These are phyloP conservation scores for Pseudorhombus dupliciocellatus DNA, from an alignment of 2,113 vertebrate species.

Conservation along the genomic window DNA sequence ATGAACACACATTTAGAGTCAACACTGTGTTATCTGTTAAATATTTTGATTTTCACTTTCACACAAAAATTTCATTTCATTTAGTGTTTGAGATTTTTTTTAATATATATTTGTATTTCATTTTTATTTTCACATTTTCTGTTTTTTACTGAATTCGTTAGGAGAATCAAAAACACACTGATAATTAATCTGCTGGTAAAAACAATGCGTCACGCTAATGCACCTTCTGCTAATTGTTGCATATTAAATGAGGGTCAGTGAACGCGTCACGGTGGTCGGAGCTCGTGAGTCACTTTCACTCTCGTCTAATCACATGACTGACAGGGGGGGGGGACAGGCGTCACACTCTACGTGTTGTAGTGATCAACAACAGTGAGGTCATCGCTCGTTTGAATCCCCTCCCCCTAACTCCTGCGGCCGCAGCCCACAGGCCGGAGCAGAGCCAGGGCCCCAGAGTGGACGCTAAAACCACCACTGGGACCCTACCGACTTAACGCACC, in stretches of 20 bases:
- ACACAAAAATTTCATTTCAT: background rate
- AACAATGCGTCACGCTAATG: conserved; percentile 8
- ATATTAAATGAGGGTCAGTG: conserved; percentile 21
- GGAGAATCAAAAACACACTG: too few relatives aligned
- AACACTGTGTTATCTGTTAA: background rate
- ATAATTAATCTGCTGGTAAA: background rate
- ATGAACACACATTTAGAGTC: background rate
- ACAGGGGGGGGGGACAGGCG: conserved; percentile 15
- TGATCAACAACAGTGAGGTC: conserved; percentile 1
- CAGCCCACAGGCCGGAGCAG: too few relatives aligned
- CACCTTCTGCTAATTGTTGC: conserved; percentile 6
- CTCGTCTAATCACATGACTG: conserved; percentile 61
- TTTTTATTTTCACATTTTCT: too few relatives aligned
- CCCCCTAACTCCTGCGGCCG: too few relatives aligned
- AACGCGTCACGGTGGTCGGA: conserved; percentile 39
- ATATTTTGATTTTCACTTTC: background rate
- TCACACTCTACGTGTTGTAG: conserved; percentile 15
- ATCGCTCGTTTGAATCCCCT: conserved; percentile 5
- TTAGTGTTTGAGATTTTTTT: background rate
- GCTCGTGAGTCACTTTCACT: conserved; percentile 53
- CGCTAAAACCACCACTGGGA: conserved; percentile 77
- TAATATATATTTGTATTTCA: too few relatives aligned
- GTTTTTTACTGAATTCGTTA: too few relatives aligned
- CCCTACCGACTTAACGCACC: conserved; percentile 77
- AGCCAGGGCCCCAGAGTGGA: too few relatives aligned